These are phyloP conservation scores for Cathartes aura DNA, from an alignment of 2,113 vertebrate genomes.

Conservation along the genomic window DNA sequence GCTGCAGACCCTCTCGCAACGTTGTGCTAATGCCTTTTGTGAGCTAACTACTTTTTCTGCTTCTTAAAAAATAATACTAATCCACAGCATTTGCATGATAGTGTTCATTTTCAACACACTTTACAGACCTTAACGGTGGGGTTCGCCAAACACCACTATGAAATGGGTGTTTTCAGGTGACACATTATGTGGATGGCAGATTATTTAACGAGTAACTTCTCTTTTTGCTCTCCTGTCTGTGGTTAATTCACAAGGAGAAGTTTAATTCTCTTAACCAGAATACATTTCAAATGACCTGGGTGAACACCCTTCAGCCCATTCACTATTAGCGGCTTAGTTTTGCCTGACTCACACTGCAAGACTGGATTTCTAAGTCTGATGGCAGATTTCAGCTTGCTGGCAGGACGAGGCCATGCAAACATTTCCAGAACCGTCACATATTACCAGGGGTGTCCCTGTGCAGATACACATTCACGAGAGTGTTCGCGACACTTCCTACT, in stretches of 20 bases:
- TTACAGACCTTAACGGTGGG: background rate
- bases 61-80: background rate
- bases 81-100: rapidly evolving
- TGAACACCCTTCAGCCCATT: background rate
- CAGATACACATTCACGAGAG: background rate
- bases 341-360: background rate
- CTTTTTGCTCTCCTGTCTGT: background rate
- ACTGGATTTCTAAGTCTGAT: background rate
- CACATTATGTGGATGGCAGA: background rate
- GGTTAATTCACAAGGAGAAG: background rate
- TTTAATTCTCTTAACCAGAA: background rate
- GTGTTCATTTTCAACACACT: background rate
- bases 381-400: background rate
- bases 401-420: background rate
- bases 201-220: background rate
- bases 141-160: background rate
- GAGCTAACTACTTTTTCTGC: background rate
- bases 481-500: background rate
- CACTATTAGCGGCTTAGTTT: background rate
- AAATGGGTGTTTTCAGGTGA: background rate
- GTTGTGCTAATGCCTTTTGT: background rate
- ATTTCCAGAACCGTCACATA: background rate
- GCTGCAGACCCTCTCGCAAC: background rate
- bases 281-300: background rate
- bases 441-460: background rate